phyloP scores from a whole-genome alignment of 2,888 invertebrate genomes.

The Campoplex capitator region DNA sequence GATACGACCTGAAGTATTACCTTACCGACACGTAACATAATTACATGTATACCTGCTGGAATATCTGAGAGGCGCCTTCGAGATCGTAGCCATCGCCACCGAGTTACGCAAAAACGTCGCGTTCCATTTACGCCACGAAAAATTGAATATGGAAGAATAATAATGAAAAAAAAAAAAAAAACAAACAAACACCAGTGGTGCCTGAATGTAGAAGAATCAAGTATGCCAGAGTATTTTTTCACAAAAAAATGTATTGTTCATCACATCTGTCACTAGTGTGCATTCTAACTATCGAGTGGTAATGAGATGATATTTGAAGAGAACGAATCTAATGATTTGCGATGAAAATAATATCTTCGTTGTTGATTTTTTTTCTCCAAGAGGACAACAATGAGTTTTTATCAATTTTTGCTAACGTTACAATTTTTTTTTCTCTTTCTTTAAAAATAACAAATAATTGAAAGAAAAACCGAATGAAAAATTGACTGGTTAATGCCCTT shows the following conservation, averaged over 20 bases:
- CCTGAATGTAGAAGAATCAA: not conserved
- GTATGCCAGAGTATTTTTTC: not conserved
- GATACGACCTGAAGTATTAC: constrained; percentile 72
- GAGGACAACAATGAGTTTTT: not conserved
- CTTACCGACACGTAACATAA: constrained; percentile 70
- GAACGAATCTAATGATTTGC: too few species aligned
- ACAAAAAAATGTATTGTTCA: too few species aligned
- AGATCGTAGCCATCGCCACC: constrained; percentile 22
- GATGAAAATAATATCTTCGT: not conserved
- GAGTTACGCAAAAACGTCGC: constrained; percentile 64
- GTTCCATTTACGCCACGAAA: constrained; percentile 44
- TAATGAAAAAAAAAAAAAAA: not conserved
- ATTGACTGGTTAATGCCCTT: not conserved
- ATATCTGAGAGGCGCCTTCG: constrained; percentile 56
- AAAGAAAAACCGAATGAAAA: not conserved
- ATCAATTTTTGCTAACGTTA: not conserved
- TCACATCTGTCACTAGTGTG: too few species aligned
- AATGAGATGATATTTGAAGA: too few species aligned
- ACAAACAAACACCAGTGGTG: not conserved
- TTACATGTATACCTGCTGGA: constrained; percentile 46
- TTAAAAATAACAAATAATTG: not conserved
- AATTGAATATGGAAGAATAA: not conserved
- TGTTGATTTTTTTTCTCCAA: not conserved
- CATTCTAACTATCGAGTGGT: too few species aligned
- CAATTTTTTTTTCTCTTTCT: not conserved